Percentiles rank a stretch among this genome's conserved stretches.
These are phyloP conservation scores for Malurus leucopterus DNA, from an alignment of 2,797 vertebrate genomes.

Conservation along the genomic window DNA sequence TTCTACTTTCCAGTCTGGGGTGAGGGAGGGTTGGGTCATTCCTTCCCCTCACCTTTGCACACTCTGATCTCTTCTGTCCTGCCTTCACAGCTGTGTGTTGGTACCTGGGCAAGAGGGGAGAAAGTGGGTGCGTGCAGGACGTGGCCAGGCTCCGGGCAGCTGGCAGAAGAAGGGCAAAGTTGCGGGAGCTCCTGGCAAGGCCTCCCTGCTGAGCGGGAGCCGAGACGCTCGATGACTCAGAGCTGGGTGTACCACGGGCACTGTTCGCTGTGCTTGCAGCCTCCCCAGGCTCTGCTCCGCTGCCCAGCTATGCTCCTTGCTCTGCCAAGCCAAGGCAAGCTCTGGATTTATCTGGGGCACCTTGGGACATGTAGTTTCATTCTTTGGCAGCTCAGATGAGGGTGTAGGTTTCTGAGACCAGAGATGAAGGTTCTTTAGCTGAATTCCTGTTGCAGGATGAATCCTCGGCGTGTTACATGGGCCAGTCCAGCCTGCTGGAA, in stretches of 20 bases:
- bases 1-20: neutral
- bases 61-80: neutral
- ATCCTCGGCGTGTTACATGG: fast-evolving
- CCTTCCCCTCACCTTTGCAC: neutral
- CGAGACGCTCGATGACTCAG: neutral
- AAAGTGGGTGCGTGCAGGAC: neutral
- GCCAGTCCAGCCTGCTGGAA: neutral
- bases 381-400: neutral
- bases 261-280: neutral
- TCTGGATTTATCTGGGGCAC: neutral
- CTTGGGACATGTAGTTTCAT: neutral
- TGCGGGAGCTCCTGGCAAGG: neutral
- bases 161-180: neutral
- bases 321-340: neutral
- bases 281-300: neutral
- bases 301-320: neutral
- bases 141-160: neutral
- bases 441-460: neutral
- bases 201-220: neutral
- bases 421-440: neutral
- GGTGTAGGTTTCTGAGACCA: neutral
- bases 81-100: fast-evolving
- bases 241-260: neutral
- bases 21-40: neutral
- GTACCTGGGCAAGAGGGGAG: neutral